Percentiles rank a stretch among this genome's conserved stretches.
Conservation (phyloP, 2,888 invertebrate species). For the Crocallis elinguaria region DNA sequence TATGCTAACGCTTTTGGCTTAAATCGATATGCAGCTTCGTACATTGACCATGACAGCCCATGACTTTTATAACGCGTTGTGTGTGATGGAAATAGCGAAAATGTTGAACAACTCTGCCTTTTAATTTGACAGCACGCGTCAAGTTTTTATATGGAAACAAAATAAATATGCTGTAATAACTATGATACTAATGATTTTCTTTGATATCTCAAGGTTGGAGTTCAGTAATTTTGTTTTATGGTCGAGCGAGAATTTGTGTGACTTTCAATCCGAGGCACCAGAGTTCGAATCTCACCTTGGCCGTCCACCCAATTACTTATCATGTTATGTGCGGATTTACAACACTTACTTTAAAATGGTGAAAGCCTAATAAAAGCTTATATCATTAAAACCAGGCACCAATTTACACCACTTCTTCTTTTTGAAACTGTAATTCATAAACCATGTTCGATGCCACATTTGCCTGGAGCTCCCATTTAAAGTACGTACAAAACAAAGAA, state of each 20-base stretch:
- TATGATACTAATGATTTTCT: constrained; percentile 26
- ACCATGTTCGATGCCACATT: constrained; percentile 29
- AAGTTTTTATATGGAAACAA: constrained; percentile 37
- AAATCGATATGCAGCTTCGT: constrained; percentile 44
- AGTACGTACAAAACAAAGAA: constrained; percentile 31
- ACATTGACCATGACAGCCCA: constrained; percentile 70
- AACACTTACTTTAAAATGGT: too few species aligned
- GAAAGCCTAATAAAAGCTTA: constrained; percentile 5
- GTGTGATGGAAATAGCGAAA: constrained; percentile 53
- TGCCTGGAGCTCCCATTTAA: constrained; percentile 34
- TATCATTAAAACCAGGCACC: constrained; percentile 22
- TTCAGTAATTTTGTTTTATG: neutral
- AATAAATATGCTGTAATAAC: constrained; percentile 16
- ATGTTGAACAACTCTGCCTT: constrained; percentile 45
- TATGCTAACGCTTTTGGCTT: constrained; percentile 39
- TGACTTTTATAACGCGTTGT: constrained; percentile 56
- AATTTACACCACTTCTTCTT: constrained; percentile 28
- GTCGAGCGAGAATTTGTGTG: too few species aligned
- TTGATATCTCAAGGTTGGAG: constrained; percentile 1
- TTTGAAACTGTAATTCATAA: constrained; percentile 28
- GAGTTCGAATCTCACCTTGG: too few species aligned
- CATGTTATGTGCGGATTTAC: too few species aligned
- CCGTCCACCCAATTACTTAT: too few species aligned
- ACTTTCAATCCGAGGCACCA: too few species aligned
- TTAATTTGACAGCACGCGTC: constrained; percentile 48